A percentile compares a stretch with the other conserved stretches of the same genome.
phyloP scores from a whole-genome alignment of 2,888 invertebrate species.

The Drosophila neonasuta region DNA sequence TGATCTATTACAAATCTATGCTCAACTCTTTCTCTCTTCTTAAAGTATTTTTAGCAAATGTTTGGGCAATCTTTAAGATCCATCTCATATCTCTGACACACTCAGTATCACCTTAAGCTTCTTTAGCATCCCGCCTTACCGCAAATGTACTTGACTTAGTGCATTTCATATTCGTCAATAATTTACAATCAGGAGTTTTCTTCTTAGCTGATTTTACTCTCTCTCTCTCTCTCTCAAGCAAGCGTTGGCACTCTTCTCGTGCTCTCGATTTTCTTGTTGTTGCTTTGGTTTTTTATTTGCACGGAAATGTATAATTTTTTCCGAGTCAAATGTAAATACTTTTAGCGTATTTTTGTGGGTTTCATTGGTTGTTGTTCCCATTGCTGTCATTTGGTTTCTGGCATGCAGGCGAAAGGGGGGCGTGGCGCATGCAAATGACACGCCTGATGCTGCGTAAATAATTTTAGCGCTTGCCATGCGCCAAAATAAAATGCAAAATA shows the following conservation, averaged over 20 bases:
- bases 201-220: constrained; percentile 24
- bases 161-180: constrained; percentile 57
- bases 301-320: constrained; percentile 78
- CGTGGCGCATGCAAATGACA: constrained; percentile 75
- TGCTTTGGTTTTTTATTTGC: constrained; percentile 72
- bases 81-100: neutral
- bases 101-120: neutral
- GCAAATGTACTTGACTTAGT: constrained; percentile 37
- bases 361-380: constrained; percentile 67
- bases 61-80: too few relatives aligned
- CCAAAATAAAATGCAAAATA: constrained; percentile 76
- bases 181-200: constrained; percentile 33
- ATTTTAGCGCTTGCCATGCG: constrained; percentile 70
- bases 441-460: constrained; percentile 76
- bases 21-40: too few relatives aligned
- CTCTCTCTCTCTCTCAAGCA: constrained; percentile 21
- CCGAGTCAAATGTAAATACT: constrained; percentile 78
- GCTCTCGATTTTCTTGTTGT: constrained; percentile 7
- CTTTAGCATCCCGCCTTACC: neutral
- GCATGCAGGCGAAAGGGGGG: constrained; percentile 36
- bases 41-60: too few relatives aligned
- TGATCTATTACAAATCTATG: too few relatives aligned
- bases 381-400: constrained; percentile 47
- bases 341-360: constrained; percentile 77
- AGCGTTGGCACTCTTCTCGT: constrained; percentile 21